A percentile compares a stretch with the other conserved stretches of the same genome.
Evolutionary conservation across 2,113 vertebrate genomes (phyloP).

Genomic region (Leptobrachium ailaonicum): DNA sequence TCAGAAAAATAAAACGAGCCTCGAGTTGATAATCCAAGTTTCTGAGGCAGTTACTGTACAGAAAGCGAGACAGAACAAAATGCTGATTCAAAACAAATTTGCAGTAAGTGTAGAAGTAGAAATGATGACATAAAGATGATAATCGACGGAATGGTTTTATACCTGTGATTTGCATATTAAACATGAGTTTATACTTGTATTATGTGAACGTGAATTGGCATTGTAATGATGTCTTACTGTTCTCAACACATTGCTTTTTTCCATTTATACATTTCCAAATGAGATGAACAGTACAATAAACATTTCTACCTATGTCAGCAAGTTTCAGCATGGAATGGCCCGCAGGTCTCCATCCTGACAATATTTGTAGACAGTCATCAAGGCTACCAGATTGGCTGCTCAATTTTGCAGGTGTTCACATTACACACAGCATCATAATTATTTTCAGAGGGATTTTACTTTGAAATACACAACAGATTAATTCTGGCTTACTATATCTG

Average conservation of each 20-base stretch:
- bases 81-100: constrained; percentile 3
- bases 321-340: not conserved
- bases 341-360: not conserved
- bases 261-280: not conserved
- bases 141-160: not conserved
- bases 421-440: constrained; percentile 10
- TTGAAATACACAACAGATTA: not conserved
- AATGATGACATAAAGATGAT: constrained; percentile 6
- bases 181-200: constrained; percentile 3
- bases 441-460: constrained; percentile 4
- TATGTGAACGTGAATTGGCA: not conserved
- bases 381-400: not conserved
- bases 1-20: too few relatives aligned
- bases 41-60: constrained; percentile 15
- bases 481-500: not conserved
- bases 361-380: not conserved
- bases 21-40: too few relatives aligned
- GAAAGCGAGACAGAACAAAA: constrained; percentile 35
- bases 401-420: constrained; percentile 6
- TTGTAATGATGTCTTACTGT: not conserved
- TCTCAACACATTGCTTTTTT: not conserved
- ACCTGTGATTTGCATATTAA: constrained; percentile 10
- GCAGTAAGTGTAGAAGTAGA: constrained; percentile 1
- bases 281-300: constrained; percentile 3
- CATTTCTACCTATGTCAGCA: not conserved